Evolutionary conservation across 1,140 invertebrate genomes (phyloP).

Genomic region (Onthophagus taurus): DNA sequence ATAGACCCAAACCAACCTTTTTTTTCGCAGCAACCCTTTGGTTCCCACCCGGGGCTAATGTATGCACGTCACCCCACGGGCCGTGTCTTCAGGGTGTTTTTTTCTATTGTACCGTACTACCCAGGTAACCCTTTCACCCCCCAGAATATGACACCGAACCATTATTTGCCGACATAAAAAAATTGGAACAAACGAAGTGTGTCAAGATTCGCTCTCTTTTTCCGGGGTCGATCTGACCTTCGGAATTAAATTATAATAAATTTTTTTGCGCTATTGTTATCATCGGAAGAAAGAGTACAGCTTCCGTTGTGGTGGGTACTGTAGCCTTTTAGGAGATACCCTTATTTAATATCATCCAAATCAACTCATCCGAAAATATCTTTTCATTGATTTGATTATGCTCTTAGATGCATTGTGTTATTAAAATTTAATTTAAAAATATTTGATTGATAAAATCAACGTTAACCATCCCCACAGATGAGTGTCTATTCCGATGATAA

Average conservation of each 20-base stretch:
- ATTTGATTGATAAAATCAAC: no score
- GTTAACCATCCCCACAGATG: no score
- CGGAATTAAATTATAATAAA: slow-evolving; percentile 12
- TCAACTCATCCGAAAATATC: not conserved
- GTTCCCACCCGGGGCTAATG: slow-evolving; percentile 34
- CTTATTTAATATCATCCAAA: no score
- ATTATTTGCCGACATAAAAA: slow-evolving; percentile 28
- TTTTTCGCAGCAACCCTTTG: slow-evolving; percentile 29
- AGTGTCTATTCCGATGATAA: no score
- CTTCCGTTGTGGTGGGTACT: not conserved
- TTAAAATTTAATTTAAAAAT: no score
- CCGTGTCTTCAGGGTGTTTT: slow-evolving; percentile 38
- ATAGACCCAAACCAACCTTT: slow-evolving; percentile 23
- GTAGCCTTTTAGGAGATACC: not conserved
- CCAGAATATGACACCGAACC: slow-evolving; percentile 36
- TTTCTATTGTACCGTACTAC: slow-evolving; percentile 30
- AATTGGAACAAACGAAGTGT: slow-evolving; percentile 37
- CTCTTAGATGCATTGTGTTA: no score
- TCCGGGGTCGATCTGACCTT: slow-evolving; percentile 9
- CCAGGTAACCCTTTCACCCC: slow-evolving; percentile 32
- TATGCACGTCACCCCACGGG: slow-evolving; percentile 30
- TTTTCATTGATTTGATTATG: not conserved
- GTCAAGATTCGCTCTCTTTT: slow-evolving; percentile 27
- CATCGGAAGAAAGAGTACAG: no score
- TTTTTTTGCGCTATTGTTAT: no score